Conservation (phyloP, 1,140 invertebrate genomes). For the Ptiloglossa arizonensis region DNA sequence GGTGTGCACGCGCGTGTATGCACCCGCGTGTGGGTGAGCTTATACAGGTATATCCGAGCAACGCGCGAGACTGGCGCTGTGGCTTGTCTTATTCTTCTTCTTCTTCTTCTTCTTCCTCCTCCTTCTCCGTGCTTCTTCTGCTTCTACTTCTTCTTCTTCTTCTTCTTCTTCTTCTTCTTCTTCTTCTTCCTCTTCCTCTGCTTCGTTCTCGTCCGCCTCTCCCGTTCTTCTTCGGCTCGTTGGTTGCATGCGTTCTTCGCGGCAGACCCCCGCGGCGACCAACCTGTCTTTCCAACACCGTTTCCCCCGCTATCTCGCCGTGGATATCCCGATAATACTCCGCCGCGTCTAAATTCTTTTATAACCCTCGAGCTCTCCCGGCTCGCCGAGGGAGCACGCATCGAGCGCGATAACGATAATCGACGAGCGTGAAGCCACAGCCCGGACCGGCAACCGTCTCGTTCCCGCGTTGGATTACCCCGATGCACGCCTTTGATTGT, state of each 20-base stretch:
- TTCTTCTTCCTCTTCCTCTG: slow-evolving; percentile 25
- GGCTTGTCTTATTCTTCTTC: slow-evolving; percentile 52
- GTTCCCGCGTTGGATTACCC: slow-evolving; percentile 45
- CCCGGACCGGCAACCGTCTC: slow-evolving; percentile 44
- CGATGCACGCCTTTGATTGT: slow-evolving; percentile 43
- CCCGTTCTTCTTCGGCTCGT: slow-evolving; percentile 43
- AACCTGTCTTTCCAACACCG: slow-evolving; percentile 81
- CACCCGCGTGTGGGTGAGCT: slow-evolving; percentile 32
- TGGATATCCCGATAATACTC: slow-evolving; percentile 78
- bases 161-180: slow-evolving; percentile 31
- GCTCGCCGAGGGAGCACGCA: slow-evolving; percentile 70
- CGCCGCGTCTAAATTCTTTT: slow-evolving; percentile 80
- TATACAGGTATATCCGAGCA: slow-evolving; percentile 53
- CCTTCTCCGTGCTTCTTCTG: slow-evolving; percentile 17
- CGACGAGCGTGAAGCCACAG: slow-evolving; percentile 55
- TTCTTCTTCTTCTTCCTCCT: slow-evolving; percentile 27
- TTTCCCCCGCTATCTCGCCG: slow-evolving; percentile 70
- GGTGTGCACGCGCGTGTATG: not conserved
- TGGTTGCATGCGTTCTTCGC: slow-evolving; percentile 68
- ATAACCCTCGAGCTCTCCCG: slow-evolving; percentile 69
- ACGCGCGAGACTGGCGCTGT: slow-evolving; percentile 31
- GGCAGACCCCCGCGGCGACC: slow-evolving; percentile 76
- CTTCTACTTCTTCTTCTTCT: slow-evolving; percentile 22
- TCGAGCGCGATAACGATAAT: slow-evolving; percentile 68
- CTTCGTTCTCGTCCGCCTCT: slow-evolving; percentile 21